A percentile compares a stretch with the other conserved stretches of the same genome.
phyloP scores from a whole-genome alignment of 2,113 vertebrate genomes.

The Coreoperca whiteheadi region DNA sequence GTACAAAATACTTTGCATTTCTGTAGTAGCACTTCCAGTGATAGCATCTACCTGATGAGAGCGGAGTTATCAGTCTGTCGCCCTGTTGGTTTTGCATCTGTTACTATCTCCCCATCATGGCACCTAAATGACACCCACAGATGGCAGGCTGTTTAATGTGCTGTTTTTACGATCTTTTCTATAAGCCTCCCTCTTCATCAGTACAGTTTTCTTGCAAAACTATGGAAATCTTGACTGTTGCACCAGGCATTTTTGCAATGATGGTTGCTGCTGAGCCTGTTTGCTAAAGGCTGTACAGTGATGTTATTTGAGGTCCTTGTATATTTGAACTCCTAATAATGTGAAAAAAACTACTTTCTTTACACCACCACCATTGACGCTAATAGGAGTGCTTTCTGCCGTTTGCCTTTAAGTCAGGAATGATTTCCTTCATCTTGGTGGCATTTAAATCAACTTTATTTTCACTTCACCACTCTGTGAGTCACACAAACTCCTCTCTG shows the following conservation, averaged over 20 bases:
- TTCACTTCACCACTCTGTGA: slow-evolving; percentile 44
- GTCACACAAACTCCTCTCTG: slow-evolving; percentile 47
- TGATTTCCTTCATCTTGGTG: slow-evolving; percentile 45
- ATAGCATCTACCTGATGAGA: slow-evolving; percentile 50
- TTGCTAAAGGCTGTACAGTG: slow-evolving; percentile 16
- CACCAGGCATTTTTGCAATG: not conserved
- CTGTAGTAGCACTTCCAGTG: slow-evolving; percentile 41
- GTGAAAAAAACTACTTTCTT: not conserved
- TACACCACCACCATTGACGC: not conserved
- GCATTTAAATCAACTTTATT: slow-evolving; percentile 66
- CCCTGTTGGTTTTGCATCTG: slow-evolving; percentile 66
- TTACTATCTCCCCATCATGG: slow-evolving; percentile 38
- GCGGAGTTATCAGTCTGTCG: slow-evolving; percentile 39
- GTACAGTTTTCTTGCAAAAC: slow-evolving; percentile 24
- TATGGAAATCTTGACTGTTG: slow-evolving; percentile 23
- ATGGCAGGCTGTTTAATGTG: slow-evolving; percentile 58
- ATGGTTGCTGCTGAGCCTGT: not conserved
- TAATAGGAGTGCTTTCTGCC: slow-evolving; percentile 17
- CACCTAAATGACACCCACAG: slow-evolving; percentile 64
- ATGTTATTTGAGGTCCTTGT: slow-evolving; percentile 1
- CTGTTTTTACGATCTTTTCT: slow-evolving; percentile 50
- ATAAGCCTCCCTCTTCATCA: slow-evolving; percentile 20
- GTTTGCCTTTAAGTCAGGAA: slow-evolving; percentile 38
- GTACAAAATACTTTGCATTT: slow-evolving; percentile 29
- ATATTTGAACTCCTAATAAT: slow-evolving; percentile 12